Base-by-base conservation (phyloP, 2,888 invertebrate species). In the Drosophila paramelanica region DNA sequence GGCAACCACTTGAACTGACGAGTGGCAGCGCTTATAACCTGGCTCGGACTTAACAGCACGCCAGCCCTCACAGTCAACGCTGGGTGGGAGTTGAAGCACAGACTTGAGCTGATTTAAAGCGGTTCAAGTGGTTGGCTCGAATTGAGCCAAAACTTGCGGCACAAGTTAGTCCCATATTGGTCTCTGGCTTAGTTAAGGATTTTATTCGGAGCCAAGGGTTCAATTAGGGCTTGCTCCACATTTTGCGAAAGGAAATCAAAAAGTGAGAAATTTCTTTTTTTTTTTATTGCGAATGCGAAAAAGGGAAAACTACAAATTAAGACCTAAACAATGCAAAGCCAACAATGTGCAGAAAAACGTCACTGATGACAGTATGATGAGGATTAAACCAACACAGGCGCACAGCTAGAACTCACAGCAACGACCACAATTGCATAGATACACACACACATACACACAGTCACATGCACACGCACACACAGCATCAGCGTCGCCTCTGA, bases 351-450 rank as follows among this genome's bases (percentile, higher is more conserved):
- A 81, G 80, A 88, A 81, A 88, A 90, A 90, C 89, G 87, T 84
- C 89, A 88, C 84, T 90, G 90, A 90, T 91, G 91, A 91, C 91
- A 89, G 90, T 85, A 91, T 91, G 91, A 91, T 91, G 90, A 91
- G 91, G 91, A 92, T 92, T 92, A 91, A 86, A 77, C 79, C 81
- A 80, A 89, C 81, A 84, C 65, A 75, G 53, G 46, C 62, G 55
- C 59, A 59, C 41, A 68, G 47, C 60, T 41, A 69, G 58, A 25
- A 59, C 58, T 36, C 31, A 14, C 41, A 31, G 20, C 69, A 78
- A 70, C 74, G 79, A 65, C 67, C 68, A 76, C 74, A 77, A 70
- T 60, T 67, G 73, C 79, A 79, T 53, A 64, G 64, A 56, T 60
- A 59, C 17, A 51, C 7, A 59, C 38, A 58, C 51, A 64, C 7